Base-by-base conservation (phyloP, 2,888 invertebrate species). In the Mythimna ferrago region DNA sequence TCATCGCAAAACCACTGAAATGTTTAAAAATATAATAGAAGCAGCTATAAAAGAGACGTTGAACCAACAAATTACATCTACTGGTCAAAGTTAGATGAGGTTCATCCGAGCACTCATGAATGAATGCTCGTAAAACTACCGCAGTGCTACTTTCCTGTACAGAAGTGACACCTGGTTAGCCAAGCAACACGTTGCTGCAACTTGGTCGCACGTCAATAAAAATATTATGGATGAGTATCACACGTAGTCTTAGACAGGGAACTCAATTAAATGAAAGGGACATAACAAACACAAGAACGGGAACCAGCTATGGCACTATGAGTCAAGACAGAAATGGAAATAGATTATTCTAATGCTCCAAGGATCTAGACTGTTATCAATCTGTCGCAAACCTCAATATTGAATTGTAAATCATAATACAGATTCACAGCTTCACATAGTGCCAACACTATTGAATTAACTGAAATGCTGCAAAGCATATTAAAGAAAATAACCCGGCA, bases 351-450 rank as follows among this genome's bases (percentile, higher is more conserved):
- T 44, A 77, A 73, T 66, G 14, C 26, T 56, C 41, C 16, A 41
- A 16, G 21, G 54, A 64, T 44, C 44, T 60, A 70, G 61, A 38
- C 53, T 38, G 11, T 10, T 78, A 64, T 57, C 53, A 62, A 69
- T 62, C 48, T 54, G 44, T 58, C 41, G 4, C 21, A 51, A 65
- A 41, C 6, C 32, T 32, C n/a, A 58, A 53, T 54, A 81, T 66
- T 81, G 63, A 77, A 76, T 77, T 81, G 82, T 56, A 77, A 79
- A 79, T 78, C 19, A 38, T 63, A 58, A 54, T 76, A 41, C 62
- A 44, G 53, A 67, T 66, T 62, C 53, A 68, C 21, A 26, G 53
- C 16, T 58, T 54, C 60, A 48, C 35, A 57, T 48, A 54, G 35
- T 51, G 51, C 58, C 71, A 66, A 58, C 26, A 63, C 21, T 63